A percentile compares a stretch with the other conserved stretches of the same genome.
Conservation (phyloP, 2,888 invertebrate genomes). For the Opisthograptis luteolata region DNA sequence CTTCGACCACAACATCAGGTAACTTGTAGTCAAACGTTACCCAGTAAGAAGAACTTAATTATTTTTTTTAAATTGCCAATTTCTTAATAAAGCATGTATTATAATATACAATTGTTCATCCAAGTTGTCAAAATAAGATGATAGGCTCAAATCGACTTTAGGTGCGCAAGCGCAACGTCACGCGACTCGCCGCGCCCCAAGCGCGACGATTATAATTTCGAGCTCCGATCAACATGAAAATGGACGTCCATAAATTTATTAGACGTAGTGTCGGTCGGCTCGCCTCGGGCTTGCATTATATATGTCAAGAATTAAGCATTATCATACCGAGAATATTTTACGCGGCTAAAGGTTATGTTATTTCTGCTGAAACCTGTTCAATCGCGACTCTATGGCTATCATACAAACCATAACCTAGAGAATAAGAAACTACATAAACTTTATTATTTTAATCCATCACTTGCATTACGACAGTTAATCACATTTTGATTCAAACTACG, state of each 20-base stretch:
- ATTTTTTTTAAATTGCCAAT: too few relatives aligned
- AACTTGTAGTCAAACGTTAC: too few relatives aligned
- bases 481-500: too few relatives aligned
- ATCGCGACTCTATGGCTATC: slow-evolving; percentile 38
- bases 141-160: slow-evolving; percentile 8
- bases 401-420: too few relatives aligned
- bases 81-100: not conserved
- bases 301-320: slow-evolving; percentile 83
- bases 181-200: slow-evolving; percentile 69
- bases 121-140: slow-evolving; percentile 14
- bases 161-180: slow-evolving; percentile 46
- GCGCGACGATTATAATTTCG: slow-evolving; percentile 82
- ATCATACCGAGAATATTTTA: slow-evolving; percentile 74
- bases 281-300: slow-evolving; percentile 79
- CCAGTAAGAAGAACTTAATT: too few relatives aligned
- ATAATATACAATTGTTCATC: not conserved
- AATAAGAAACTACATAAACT: too few relatives aligned
- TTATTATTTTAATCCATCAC: not conserved
- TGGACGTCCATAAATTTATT: slow-evolving; percentile 83
- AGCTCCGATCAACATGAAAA: slow-evolving; percentile 83
- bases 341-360: slow-evolving; percentile 60
- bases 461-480: too few relatives aligned
- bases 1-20: too few relatives aligned
- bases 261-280: slow-evolving; percentile 81
- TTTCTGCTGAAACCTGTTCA: slow-evolving; percentile 46